These are phyloP conservation scores for Leptogaster cylindrica DNA, from an alignment of 2,888 invertebrate species.

Conservation along the genomic window DNA sequence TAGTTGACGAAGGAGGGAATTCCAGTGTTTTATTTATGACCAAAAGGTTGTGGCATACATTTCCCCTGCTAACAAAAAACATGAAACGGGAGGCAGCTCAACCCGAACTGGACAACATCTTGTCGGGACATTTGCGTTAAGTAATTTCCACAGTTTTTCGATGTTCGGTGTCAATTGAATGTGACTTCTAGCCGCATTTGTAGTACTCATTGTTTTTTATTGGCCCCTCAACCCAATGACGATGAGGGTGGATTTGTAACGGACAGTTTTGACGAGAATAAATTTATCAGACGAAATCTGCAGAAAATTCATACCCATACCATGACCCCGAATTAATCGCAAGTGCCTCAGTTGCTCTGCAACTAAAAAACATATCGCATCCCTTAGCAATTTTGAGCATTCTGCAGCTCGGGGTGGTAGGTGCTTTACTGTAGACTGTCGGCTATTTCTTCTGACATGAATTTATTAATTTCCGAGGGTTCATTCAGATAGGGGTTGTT, in stretches of 20 bases:
- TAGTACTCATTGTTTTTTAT: constrained; percentile 39
- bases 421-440: constrained; percentile 6
- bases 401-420: constrained; percentile 28
- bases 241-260: constrained; percentile 11
- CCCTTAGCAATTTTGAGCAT: constrained; percentile 7
- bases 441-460: constrained; percentile 40
- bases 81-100: constrained; percentile 32
- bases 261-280: constrained; percentile 12
- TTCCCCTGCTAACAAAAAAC: constrained; percentile 24
- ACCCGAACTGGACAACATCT: constrained; percentile 39
- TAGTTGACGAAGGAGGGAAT: background rate
- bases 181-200: constrained; percentile 43
- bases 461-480: constrained; percentile 47
- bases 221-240: background rate
- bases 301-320: constrained; percentile 36
- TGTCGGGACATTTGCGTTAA: constrained; percentile 39
- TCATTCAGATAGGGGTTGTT: constrained; percentile 38
- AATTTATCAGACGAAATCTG: constrained; percentile 22
- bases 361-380: background rate
- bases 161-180: constrained; percentile 46
- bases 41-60: constrained; percentile 33
- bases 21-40: constrained; percentile 21
- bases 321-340: constrained; percentile 47
- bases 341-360: constrained; percentile 25
- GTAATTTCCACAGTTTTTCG: constrained; percentile 43